Base-by-base conservation (phyloP, 1,140 invertebrate genomes). In the Thereuonema tuberculata region DNA sequence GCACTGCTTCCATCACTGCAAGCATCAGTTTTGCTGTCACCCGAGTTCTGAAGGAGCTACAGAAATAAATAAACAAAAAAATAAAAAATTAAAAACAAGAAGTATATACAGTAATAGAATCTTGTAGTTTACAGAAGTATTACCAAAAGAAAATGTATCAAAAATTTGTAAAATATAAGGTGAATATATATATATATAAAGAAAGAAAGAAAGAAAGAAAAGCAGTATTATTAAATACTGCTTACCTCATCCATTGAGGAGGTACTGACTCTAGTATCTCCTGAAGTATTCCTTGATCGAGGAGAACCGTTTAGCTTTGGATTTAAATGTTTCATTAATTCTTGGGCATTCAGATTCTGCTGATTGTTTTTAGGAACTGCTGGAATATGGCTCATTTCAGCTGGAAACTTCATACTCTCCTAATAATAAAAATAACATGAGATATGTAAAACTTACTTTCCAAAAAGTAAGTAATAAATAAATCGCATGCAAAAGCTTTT, bases 211-310 rank as follows among this genome's bases (percentile, higher is more conserved):
- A n/a, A n/a, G n/a, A n/a, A n/a, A n/a, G n/a, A n/a, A n/a, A 37
- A 37, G 5, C 27, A 55, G 14, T 24, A 9, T 14, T 27, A 55
- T 55, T 25, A 28, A 56, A 43, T 31, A 20, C 9, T 20, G 2
- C 12, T 20, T 56, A 56, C 55, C 21, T 56, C 55, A 25, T 56
- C 55, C n/a, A 27, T 56, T 20, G 55, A 56, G 2, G 27, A 9
- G 12, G 37, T 3, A 43, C 55, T 56, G 12, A n/a, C 5, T 5
- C n/a, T 12, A n/a, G 55, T 56, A 5, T 56, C 55, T n/a, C 55
- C 31, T 2, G 55, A 56, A 37, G 29, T 43, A 25, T 46, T 56
- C 37, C 55, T 56, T 37, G 20, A 46, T 14, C 55, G 14, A 2
- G 55, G 5, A 37, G 17, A 14, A 15, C 29, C 55, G 2, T 27